Evolutionary conservation across 2,113 vertebrate species (phyloP).

Genomic region (Cephalopholis sonnerati): DNA sequence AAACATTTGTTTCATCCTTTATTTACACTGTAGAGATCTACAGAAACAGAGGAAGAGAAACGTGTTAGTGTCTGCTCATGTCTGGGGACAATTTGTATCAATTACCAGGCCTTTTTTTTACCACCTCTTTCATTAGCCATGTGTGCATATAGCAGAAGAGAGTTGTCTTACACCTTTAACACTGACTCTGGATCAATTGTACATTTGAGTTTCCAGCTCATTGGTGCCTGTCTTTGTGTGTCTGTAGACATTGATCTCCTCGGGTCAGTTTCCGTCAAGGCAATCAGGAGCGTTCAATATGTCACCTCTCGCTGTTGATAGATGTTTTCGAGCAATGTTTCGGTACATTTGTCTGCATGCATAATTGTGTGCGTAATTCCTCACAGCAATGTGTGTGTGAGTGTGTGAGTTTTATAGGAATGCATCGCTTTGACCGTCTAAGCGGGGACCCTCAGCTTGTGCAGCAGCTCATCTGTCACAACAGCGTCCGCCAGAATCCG

Average conservation of each 20-base stretch:
- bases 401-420: background rate
- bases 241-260: constrained; percentile 35
- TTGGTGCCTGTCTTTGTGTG: background rate
- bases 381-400: background rate
- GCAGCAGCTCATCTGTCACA: constrained; percentile 29
- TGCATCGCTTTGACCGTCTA: background rate
- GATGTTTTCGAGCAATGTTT: constrained; percentile 9
- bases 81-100: background rate
- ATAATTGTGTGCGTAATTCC: background rate
- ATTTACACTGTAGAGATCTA: background rate
- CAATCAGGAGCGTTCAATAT: background rate
- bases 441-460: background rate
- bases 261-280: background rate
- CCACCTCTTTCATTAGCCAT: background rate
- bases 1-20: background rate
- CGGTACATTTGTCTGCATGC: no score
- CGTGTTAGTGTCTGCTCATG: background rate
- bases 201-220: background rate
- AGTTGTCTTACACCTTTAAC: background rate
- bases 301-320: constrained; percentile 16
- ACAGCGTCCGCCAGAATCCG: background rate
- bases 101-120: background rate
- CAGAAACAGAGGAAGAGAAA: background rate
- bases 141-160: background rate
- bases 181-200: background rate